A percentile compares a stretch with the other conserved stretches of the same genome.
Conservation (phyloP, 2,113 vertebrate species). For the Peromyscus californicus region DNA sequence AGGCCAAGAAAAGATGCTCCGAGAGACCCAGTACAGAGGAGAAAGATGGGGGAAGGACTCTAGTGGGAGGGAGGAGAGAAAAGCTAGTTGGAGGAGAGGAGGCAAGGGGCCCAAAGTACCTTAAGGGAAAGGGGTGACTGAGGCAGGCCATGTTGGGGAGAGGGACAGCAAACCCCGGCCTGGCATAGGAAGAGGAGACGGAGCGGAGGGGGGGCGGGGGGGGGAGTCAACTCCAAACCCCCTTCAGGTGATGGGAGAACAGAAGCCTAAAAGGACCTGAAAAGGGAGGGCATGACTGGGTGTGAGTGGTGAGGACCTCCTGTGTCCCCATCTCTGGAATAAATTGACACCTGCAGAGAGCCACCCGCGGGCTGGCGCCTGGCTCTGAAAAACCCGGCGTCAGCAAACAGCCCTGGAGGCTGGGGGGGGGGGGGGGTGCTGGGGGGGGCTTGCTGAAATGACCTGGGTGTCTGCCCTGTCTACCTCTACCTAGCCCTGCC, state of each 20-base stretch:
- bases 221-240: slow-evolving; percentile 33
- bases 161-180: slow-evolving; percentile 28
- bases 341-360: slow-evolving; percentile 86
- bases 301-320: slow-evolving; percentile 77
- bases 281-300: slow-evolving; percentile 68
- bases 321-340: slow-evolving; percentile 83
- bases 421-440: background rate
- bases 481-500: background rate
- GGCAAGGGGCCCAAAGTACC: slow-evolving; percentile 59
- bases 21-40: slow-evolving; percentile 53
- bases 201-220: background rate
- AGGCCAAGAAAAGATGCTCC: slow-evolving; percentile 68
- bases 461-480: slow-evolving; percentile 70
- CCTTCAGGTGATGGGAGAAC: slow-evolving; percentile 44
- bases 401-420: slow-evolving; percentile 81
- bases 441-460: slow-evolving; percentile 62
- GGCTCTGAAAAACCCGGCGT: slow-evolving; percentile 81
- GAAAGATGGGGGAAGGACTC: slow-evolving; percentile 17
- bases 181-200: slow-evolving; percentile 4
- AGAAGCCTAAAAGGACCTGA: slow-evolving; percentile 57
- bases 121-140: background rate
- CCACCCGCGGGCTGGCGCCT: slow-evolving; percentile 80
- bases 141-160: background rate
- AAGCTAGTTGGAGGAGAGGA: slow-evolving; percentile 51
- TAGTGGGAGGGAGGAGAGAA: slow-evolving; percentile 54